Percentiles rank a stretch among this genome's conserved stretches.
phyloP scores from a whole-genome alignment of 2,888 invertebrate species.

The Galeruca laticollis region DNA sequence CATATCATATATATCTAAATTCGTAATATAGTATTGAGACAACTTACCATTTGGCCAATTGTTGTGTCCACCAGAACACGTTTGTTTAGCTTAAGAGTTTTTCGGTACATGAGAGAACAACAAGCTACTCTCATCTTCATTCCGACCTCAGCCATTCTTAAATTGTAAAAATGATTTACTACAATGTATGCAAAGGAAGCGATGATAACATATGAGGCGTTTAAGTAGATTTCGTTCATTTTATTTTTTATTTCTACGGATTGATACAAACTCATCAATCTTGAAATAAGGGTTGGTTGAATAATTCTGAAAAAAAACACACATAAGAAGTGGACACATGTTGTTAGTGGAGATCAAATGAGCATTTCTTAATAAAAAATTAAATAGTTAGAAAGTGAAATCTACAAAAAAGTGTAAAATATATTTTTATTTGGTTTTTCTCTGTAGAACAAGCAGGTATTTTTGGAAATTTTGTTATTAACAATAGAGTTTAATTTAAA shows the following conservation, averaged over 20 bases:
- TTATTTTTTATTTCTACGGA: slow-evolving; percentile 54
- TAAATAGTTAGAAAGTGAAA: too few species aligned
- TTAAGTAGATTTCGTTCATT: slow-evolving; percentile 67
- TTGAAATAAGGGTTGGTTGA: slow-evolving; percentile 50
- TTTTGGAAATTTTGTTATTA: too few species aligned
- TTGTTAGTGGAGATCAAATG: too few species aligned
- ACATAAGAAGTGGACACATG: too few species aligned
- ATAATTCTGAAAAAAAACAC: slow-evolving; percentile 45
- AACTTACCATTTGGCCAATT: slow-evolving; percentile 70
- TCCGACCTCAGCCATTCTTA: slow-evolving; percentile 85
- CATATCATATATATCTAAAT: neutral
- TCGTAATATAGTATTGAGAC: neutral
- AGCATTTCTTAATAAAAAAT: too few species aligned
- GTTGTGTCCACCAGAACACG: slow-evolving; percentile 86
- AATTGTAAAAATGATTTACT: slow-evolving; percentile 80
- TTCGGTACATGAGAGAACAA: slow-evolving; percentile 59
- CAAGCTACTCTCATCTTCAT: slow-evolving; percentile 77
- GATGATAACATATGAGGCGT: slow-evolving; percentile 78
- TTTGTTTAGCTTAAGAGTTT: slow-evolving; percentile 76
- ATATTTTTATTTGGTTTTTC: too few species aligned
- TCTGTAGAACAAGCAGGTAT: too few species aligned
- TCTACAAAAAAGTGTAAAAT: too few species aligned
- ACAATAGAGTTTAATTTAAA: too few species aligned
- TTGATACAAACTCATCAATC: slow-evolving; percentile 73
- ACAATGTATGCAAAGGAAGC: slow-evolving; percentile 80